Base-by-base conservation (phyloP, 2,797 vertebrate genomes). In the Anabas testudineus region DNA sequence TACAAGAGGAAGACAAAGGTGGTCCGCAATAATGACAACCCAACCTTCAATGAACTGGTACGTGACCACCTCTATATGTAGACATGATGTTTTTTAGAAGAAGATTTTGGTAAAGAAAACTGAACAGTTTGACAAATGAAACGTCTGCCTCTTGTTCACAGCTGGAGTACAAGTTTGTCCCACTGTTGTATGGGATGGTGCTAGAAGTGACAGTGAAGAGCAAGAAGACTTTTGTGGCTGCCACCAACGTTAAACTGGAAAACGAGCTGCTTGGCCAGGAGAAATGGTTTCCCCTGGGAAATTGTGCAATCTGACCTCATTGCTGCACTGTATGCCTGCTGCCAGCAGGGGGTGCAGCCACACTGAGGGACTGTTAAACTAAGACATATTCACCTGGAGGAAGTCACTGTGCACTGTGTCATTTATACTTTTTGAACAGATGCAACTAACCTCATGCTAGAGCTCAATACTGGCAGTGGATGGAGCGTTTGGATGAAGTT, bases 31-130 rank as follows among this genome's bases (percentile, higher is more conserved):
- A 94, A 93, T 58, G 93, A 93, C 72, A 91, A 96, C 88, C 96
- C 96, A 63, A 95, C 91, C 39, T 97, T 95, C 88, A 97, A 97
- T 68, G 94, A 97, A 82, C 95, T 97, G 90, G 96, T 97, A 93
- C 26, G 18, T 54, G 24, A 18, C 16, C 32, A 10, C 49, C 4
- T 45, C 22, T 30, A 2, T 24, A 4, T 21, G 16, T 52, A 39
- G 19, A 63, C 21, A 30, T 36, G 37, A 19, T 59, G 36, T 45
- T 45, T 43, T 6, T 41, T 15, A 10, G 10, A 7, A 15, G 39
- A 1, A 15, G 39, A 14, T 15, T 16, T 37, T 32, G 30, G 30
- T 32, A 32, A n/a, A n/a, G n/a, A 48, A 62, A 59, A 30, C 24
- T 10, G 10, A 47, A 13, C 16, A 60, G 26, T 49, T 67, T 61